Percentiles rank a stretch among this genome's conserved stretches.
Evolutionary conservation across 2,797 vertebrate genomes (phyloP).

Genomic region (Ctenosaura bakeri): DNA sequence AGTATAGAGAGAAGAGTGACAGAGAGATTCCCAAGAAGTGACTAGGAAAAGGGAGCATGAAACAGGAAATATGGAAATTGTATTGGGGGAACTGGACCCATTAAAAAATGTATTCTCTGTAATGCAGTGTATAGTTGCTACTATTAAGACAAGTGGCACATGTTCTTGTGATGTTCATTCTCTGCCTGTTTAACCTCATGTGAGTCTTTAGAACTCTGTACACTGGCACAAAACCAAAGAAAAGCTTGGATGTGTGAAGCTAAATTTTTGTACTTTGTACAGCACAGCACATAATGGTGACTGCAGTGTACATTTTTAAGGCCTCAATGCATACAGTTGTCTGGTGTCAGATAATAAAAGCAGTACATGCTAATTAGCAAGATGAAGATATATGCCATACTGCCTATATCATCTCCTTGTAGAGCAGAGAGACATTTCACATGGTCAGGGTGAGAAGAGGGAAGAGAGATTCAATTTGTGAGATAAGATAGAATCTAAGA

Average conservation of each 20-base stretch:
- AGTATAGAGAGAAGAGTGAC: background rate
- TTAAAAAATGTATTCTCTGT: no score
- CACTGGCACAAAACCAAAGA: background rate
- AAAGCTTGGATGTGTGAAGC: background rate
- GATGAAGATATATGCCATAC: background rate
- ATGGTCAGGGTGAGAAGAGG: background rate
- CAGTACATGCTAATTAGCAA: background rate
- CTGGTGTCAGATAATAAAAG: background rate
- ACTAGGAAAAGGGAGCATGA: background rate
- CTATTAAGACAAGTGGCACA: background rate
- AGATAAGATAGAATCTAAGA: no score
- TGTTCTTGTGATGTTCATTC: background rate
- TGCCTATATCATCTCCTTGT: background rate
- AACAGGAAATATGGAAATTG: background rate
- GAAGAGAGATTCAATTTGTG: background rate
- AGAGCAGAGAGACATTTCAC: background rate
- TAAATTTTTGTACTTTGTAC: background rate
- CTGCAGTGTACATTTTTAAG: background rate
- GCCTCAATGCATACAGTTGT: background rate
- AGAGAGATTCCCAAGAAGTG: background rate
- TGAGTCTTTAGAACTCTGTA: conserved; percentile 3
- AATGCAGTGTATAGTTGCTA: background rate
- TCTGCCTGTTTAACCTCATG: background rate
- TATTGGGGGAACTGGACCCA: conserved; percentile 9
- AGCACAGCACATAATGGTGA: background rate